These are phyloP conservation scores for Poecile montanus DNA, from an alignment of 2,797 vertebrate species.

Conservation along the genomic window DNA sequence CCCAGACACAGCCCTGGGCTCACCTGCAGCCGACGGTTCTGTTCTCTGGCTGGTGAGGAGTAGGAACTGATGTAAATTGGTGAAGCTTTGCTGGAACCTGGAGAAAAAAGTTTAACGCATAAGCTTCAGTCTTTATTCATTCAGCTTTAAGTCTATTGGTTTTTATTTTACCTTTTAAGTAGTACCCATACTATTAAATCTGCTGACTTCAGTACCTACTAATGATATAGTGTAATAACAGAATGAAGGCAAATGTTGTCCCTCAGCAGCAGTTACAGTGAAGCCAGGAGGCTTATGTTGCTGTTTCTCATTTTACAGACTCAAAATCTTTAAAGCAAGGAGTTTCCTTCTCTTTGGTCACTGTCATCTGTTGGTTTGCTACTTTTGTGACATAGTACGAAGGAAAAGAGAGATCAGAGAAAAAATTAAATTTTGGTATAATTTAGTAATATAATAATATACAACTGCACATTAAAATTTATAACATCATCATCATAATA, in stretches of 20 bases:
- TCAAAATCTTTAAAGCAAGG: conserved; percentile 16
- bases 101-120: conserved; percentile 39
- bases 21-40: conserved; percentile 92
- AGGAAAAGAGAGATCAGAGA: neutral
- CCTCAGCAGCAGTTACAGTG: conserved; percentile 18
- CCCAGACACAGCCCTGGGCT: conserved; percentile 20
- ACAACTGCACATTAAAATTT: neutral
- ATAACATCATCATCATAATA: neutral
- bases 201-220: neutral
- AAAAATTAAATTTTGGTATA: neutral
- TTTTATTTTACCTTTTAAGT: neutral
- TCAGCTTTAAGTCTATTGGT: neutral
- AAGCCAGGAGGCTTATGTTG: neutral
- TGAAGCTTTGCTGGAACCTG: conserved; percentile 94
- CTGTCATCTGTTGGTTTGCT: neutral
- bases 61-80: conserved; percentile 96
- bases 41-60: conserved; percentile 92
- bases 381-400: neutral
- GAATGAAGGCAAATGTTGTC: neutral
- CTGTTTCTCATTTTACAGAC: conserved; percentile 32
- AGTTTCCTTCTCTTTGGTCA: neutral
- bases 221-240: conserved; percentile 25
- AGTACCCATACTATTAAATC: neutral
- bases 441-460: neutral
- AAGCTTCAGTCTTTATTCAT: neutral